Percentiles rank a stretch among this genome's conserved stretches.
phyloP scores from a whole-genome alignment of 2,888 invertebrate genomes.

The Oasisia sp. region DNA sequence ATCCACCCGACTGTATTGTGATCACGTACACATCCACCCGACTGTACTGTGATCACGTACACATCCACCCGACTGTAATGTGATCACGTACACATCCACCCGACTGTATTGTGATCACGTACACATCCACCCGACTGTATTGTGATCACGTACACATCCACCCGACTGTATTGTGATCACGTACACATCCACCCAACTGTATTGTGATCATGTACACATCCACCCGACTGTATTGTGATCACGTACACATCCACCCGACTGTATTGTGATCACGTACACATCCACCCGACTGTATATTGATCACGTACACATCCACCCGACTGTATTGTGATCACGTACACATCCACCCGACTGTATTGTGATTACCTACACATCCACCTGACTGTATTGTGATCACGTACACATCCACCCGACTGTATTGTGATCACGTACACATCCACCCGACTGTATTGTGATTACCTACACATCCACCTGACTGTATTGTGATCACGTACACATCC shows the following conservation, averaged over 20 bases:
- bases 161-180: neutral
- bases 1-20: too few species aligned
- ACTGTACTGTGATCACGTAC: neutral
- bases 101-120: too few species aligned
- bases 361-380: neutral
- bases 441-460: too few species aligned
- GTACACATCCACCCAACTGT: neutral
- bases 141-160: neutral
- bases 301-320: neutral
- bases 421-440: neutral
- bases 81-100: too few species aligned
- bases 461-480: too few species aligned
- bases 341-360: neutral
- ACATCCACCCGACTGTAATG: too few species aligned
- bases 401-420: too few species aligned
- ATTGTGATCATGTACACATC: neutral
- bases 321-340: neutral
- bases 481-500: neutral
- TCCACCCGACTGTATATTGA: neutral
- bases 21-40: too few species aligned
- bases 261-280: neutral
- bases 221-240: neutral
- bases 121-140: neutral
- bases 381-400: too few species aligned
- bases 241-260: neutral